Base-by-base conservation (phyloP, 2,797 vertebrate genomes). In the Poecilia gillii region DNA sequence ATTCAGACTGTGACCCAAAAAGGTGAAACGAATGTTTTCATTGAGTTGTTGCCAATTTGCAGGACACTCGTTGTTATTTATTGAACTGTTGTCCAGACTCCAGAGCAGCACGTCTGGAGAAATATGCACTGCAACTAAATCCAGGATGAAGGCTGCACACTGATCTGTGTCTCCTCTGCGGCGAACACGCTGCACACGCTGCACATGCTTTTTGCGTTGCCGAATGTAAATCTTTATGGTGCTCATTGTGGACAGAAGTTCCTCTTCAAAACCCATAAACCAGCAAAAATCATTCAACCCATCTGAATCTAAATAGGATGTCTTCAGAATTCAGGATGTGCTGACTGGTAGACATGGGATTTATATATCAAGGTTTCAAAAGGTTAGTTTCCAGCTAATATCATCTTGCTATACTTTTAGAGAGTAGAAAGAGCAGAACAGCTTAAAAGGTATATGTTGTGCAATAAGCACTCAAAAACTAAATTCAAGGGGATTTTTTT, bases 81-180 rank as follows among this genome's bases (percentile, higher is more conserved):
- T 75, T 71, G 55, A 88, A 84, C 73, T 66, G 73, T 78, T 81
- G 36, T 45, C 73, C 49, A 23, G 49, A 51, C 49, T 57, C 51
- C 66, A 53, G 88, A 93, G 91, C 93, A 92, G 95, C 94, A 92
- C 89, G 84, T 85, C 41, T 71, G 55, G 88, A 93, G 91, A 93
- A 92, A 95, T 94, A 92, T 90, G 86, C 86, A 87, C 81, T 76
- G 73, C 57, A 90, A 82, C 77, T 74, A 85, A 80, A 75, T 77
- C 77, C 75, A 43, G 68, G 25, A 72, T 39, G 49, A 23, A 72
- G 75, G 78, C 80, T 80, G 81, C 6, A 77, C 57, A 68, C 25
- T 57, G 39, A 84, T 55, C 73, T 18, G 25, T 6, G 46, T 77
- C 81, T 76, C 72, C 72, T 85, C 78, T 72, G 12, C 62, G 6